Percentiles rank a stretch among this genome's conserved stretches.
phyloP scores from a whole-genome alignment of 2,888 invertebrate species.

The Xanthia togata region DNA sequence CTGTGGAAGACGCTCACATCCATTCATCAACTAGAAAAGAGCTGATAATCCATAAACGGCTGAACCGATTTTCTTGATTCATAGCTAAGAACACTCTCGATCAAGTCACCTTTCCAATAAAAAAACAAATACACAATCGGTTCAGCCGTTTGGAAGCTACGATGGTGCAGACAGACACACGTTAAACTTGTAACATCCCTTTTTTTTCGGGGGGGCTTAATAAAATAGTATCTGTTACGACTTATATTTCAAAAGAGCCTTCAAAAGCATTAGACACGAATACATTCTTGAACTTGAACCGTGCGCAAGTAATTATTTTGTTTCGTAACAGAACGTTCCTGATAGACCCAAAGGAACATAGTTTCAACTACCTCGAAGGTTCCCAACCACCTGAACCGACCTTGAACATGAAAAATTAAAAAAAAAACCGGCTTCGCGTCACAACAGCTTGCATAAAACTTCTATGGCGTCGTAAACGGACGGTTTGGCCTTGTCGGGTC shows the following conservation, averaged over 20 bases:
- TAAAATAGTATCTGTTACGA: neutral
- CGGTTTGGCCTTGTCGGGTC: constrained; percentile 79
- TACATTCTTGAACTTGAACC: constrained; percentile 20
- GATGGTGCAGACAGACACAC: too few species aligned
- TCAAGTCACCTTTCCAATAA: too few species aligned
- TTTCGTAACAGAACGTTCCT: neutral
- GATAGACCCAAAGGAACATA: neutral
- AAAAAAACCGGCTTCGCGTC: constrained; percentile 67
- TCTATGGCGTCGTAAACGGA: constrained; percentile 75
- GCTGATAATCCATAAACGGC: too few species aligned
- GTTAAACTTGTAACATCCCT: too few species aligned
- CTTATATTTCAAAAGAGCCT: neutral
- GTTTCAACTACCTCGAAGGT: neutral
- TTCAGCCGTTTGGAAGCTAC: too few species aligned
- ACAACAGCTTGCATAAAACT: constrained; percentile 72
- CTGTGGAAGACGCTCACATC: too few species aligned
- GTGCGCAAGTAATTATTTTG: too few species aligned
- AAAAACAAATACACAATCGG: too few species aligned
- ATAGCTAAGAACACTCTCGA: too few species aligned
- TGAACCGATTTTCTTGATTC: too few species aligned
- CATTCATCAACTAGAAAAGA: too few species aligned
- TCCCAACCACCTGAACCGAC: constrained; percentile 30
- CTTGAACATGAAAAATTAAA: constrained; percentile 59
- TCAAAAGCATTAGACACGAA: neutral
- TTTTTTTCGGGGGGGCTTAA: too few species aligned